These are phyloP conservation scores for Bursaphelenchus okinawaensis DNA, from an alignment of 2,888 invertebrate genomes.

Conservation along the genomic window DNA sequence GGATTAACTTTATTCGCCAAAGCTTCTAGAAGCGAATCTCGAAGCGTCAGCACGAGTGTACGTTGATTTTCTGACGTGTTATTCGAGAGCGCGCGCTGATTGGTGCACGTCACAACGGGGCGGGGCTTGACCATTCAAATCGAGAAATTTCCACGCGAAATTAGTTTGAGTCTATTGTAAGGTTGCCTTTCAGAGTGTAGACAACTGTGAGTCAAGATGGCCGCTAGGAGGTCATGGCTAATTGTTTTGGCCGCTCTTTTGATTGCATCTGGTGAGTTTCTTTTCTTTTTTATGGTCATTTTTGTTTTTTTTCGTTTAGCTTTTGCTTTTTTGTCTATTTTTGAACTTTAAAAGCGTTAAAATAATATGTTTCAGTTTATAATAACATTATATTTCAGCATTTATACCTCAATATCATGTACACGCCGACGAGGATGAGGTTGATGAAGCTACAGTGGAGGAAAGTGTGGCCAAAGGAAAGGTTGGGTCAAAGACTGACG, in stretches of 20 bases:
- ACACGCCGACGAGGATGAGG: slow-evolving; percentile 41
- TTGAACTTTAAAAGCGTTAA: background rate
- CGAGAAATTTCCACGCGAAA: background rate
- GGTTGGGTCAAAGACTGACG: slow-evolving; percentile 85
- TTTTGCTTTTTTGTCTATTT: background rate
- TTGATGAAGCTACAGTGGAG: slow-evolving; percentile 63
- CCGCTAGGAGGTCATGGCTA: slow-evolving; percentile 16
- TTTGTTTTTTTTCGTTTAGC: background rate
- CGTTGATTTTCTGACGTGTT: slow-evolving; percentile 3
- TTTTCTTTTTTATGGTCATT: slow-evolving; percentile 9
- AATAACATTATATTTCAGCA: slow-evolving; percentile 17
- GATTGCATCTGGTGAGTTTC: slow-evolving; percentile 23
- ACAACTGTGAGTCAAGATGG: slow-evolving; percentile 16
- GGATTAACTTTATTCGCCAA: too few relatives aligned
- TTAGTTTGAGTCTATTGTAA: background rate
- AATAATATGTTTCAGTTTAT: background rate
- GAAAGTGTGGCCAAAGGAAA: slow-evolving; percentile 75
- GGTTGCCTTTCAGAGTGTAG: background rate
- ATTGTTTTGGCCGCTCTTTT: slow-evolving; percentile 23
- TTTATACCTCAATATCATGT: slow-evolving; percentile 16
- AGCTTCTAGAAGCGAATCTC: too few relatives aligned
- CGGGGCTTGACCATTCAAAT: background rate
- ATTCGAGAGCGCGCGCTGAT: background rate
- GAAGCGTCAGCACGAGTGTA: too few relatives aligned
- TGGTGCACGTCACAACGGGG: background rate